phyloP scores from a whole-genome alignment of 2,888 invertebrate species.

The Sinohyriopsis cumingii region DNA sequence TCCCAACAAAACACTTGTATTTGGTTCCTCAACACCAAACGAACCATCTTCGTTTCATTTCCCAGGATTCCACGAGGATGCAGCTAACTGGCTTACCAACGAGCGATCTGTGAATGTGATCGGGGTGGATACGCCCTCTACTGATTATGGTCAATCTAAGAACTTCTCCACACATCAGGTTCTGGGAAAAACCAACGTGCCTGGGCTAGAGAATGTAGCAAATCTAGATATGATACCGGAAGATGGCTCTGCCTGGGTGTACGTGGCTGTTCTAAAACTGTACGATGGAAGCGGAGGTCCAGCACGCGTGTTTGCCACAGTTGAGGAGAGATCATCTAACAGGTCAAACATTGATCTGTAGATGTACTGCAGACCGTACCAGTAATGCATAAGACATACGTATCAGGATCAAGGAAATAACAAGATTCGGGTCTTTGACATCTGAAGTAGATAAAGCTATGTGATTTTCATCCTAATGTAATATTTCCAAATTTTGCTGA shows the following conservation, averaged over 20 bases:
- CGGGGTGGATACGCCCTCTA: conserved; percentile 80
- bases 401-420: too few relatives aligned
- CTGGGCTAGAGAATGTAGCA: conserved; percentile 79
- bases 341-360: too few relatives aligned
- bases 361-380: too few relatives aligned
- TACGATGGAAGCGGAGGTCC: conserved; percentile 79
- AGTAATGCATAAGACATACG: too few relatives aligned
- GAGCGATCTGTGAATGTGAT: conserved; percentile 74
- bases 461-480: too few relatives aligned
- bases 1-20: conserved; percentile 52
- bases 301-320: conserved; percentile 74
- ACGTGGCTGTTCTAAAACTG: conserved; percentile 79
- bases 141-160: conserved; percentile 76
- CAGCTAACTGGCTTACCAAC: conserved; percentile 78
- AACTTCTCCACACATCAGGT: conserved; percentile 75
- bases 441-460: too few relatives aligned
- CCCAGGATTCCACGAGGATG: conserved; percentile 75
- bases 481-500: too few relatives aligned
- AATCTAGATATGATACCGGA: conserved; percentile 64
- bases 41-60: conserved; percentile 51
- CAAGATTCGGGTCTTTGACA: too few relatives aligned
- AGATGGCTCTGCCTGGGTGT: conserved; percentile 52
- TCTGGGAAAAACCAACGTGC: conserved; percentile 73
- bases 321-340: conserved; percentile 18
- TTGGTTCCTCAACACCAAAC: conserved; percentile 34